Conservation (phyloP, 2,888 invertebrate genomes). For the Lycophotia porphyrea region DNA sequence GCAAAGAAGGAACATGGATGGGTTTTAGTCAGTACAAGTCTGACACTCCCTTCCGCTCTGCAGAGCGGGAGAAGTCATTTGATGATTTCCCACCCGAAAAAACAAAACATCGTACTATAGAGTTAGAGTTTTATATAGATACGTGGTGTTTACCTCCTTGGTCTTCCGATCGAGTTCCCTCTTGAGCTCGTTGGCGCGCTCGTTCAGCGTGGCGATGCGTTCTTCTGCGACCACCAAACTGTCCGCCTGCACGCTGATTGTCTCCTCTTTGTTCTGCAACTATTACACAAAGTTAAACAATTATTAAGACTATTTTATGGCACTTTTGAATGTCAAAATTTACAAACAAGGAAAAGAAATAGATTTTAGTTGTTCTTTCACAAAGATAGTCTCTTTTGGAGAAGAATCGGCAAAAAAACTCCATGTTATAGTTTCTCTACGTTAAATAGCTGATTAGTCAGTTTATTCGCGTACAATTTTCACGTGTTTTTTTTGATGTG, state of each 20-base stretch:
- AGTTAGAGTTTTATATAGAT: neutral
- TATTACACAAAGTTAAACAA: constrained; percentile 49
- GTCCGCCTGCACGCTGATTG: constrained; percentile 81
- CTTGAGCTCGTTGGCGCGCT: constrained; percentile 69
- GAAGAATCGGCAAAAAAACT: neutral
- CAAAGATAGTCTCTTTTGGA: neutral
- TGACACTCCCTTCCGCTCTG: too few species aligned
- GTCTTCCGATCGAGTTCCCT: constrained; percentile 70
- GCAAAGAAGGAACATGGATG: too few species aligned
- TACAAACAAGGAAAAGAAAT: neutral
- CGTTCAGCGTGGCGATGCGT: constrained; percentile 76
- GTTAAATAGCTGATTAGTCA: neutral
- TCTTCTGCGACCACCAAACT: constrained; percentile 82
- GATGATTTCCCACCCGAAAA: too few species aligned
- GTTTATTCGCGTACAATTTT: neutral
- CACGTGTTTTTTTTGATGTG: neutral
- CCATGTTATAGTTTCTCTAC: neutral
- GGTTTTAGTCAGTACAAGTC: too few species aligned
- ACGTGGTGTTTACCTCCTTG: constrained; percentile 69
- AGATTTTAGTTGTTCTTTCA: neutral
- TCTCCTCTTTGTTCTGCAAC: constrained; percentile 85
- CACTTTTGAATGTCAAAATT: neutral
- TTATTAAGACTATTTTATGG: neutral
- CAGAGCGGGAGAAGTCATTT: too few species aligned
- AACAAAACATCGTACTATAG: too few species aligned